Evolutionary conservation across 2,113 vertebrate genomes (phyloP).

Genomic region (Vidua macroura): DNA sequence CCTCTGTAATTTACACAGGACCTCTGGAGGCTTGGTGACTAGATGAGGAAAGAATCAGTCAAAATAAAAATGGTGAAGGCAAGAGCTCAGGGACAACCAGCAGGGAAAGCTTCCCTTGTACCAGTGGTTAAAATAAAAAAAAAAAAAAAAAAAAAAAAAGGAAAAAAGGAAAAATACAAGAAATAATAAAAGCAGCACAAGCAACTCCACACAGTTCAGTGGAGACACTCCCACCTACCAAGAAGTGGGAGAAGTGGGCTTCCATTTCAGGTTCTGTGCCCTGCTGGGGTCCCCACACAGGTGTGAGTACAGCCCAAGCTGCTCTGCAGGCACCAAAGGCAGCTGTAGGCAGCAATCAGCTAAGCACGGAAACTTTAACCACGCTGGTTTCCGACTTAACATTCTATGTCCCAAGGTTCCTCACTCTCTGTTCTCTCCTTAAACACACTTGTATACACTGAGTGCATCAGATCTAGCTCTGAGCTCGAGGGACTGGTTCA

Average conservation of each 20-base stretch:
- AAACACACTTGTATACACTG: neutral
- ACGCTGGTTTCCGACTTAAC: constrained; percentile 63
- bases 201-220: neutral
- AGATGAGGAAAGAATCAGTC: neutral
- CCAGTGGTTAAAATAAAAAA: neutral
- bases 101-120: neutral
- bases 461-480: neutral
- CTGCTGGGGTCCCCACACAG: neutral
- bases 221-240: neutral
- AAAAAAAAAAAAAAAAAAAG: neutral
- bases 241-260: neutral
- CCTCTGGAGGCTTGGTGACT: neutral
- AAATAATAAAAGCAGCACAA: neutral
- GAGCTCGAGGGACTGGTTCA: neutral
- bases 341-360: neutral
- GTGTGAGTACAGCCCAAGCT: neutral
- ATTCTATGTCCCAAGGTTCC: neutral
- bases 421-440: neutral
- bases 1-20: neutral
- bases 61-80: neutral
- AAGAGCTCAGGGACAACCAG: neutral
- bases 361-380: constrained; percentile 43
- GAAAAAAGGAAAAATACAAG: fast-evolving
- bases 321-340: neutral
- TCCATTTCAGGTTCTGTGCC: neutral